Conservation (phyloP, 2,113 vertebrate species). For the Diphyllodes magnificus region DNA sequence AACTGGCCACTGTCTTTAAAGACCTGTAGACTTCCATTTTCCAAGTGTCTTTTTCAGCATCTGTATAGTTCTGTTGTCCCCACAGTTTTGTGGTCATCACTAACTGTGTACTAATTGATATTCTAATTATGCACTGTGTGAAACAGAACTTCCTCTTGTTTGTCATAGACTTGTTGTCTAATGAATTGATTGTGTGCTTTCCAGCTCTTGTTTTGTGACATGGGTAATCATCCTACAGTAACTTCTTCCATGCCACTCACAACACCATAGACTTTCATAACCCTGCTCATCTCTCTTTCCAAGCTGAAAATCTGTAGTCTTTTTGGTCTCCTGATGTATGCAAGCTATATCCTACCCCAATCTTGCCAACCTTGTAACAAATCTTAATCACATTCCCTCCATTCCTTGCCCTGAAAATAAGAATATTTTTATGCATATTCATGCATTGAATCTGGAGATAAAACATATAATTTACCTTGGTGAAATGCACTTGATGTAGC, state of each 20-base stretch:
- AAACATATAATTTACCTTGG: neutral
- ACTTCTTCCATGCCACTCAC: neutral
- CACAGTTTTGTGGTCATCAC: neutral
- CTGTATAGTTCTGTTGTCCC: neutral
- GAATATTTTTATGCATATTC: neutral
- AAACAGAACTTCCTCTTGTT: neutral
- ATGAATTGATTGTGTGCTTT: neutral
- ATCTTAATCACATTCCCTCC: neutral
- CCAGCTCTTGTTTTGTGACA: neutral
- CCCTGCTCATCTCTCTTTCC: neutral
- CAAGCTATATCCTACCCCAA: neutral
- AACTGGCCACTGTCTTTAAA: neutral
- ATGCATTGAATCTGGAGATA: neutral
- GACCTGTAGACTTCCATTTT: neutral
- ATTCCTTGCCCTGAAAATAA: neutral
- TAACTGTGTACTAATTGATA: neutral
- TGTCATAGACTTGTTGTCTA: neutral
- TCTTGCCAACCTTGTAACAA: neutral
- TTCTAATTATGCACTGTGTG: neutral
- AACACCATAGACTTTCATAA: neutral
- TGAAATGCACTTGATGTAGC: neutral
- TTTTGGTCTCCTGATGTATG: neutral
- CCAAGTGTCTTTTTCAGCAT: neutral
- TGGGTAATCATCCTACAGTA: neutral
- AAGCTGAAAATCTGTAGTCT: neutral